Evolutionary conservation across 1,140 invertebrate species (phyloP), one percentile per base, ranked within the genome.

Genomic region (Anthonomus grandis): DNA sequence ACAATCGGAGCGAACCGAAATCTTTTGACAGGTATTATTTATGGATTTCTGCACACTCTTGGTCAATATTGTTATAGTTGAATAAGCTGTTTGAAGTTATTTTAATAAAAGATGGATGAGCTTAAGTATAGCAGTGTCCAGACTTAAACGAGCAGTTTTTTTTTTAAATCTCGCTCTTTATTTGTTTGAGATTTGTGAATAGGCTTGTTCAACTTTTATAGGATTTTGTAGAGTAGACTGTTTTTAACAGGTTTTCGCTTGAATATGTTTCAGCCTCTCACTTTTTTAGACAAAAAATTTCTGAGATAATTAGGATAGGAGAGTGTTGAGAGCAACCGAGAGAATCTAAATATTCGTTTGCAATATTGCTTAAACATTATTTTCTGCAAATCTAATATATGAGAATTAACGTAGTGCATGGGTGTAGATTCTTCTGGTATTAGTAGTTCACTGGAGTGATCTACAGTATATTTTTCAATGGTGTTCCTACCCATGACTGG

Each of bases 71-170:
- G 8, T 31, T 36, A 54, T 45, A 41, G 51, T 45, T 54, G 39
- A 54, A 54, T 54, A 45, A 54, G 36, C 51, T 34, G 51, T 54
- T 54, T 54, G 49, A 52, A 41, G 49, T 52, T 52, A 41, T 24
- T 25, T 37, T 23, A 52, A 41, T 52, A 8, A 8, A 31, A 31
- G n/a, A 31, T 31, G 27, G 27, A 6, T 31, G n/a, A 31, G 6
- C n/a, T 31, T 31, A 6, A 31, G n/a, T 31, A 8, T 8, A n/a
- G 6, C 27, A 6, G n/a, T n/a, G 27, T 31, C 6, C n/a, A 8
- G 27, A 31, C n/a, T 31, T 8, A 31, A 31, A 31, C n/a, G 6
- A 6, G n/a, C 6, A n/a, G n/a, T 31, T 31, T 31, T 31, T 31
- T n/a, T 31, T 12, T 34, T 12, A 12, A 34, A 34, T 34, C 10